Percentiles rank a stretch among this genome's conserved stretches.
Evolutionary conservation across 2,888 invertebrate species (phyloP).

Genomic region (Drosophila pseudotalamancana): DNA sequence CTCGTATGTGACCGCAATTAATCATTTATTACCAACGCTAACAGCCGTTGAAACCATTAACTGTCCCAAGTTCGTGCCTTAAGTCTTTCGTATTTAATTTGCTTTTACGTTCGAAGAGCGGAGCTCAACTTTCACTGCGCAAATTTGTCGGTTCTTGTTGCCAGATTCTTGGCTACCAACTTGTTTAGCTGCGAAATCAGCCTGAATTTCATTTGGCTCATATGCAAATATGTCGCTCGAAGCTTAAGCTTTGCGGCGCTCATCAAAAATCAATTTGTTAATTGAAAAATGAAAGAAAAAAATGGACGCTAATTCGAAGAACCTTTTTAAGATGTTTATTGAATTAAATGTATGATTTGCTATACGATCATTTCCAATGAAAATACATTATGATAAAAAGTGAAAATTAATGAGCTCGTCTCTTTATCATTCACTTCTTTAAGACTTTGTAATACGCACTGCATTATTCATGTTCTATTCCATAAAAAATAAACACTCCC

Average conservation of each 20-base stretch:
- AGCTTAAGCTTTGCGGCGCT: conserved; percentile 3
- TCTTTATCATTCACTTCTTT: background rate
- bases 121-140: conserved; percentile 69
- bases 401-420: conserved; percentile 47
- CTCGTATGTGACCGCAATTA: conserved; percentile 63
- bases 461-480: conserved; percentile 60
- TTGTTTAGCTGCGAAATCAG: conserved; percentile 31
- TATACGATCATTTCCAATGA: background rate
- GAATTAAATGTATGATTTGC: background rate
- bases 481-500: conserved; percentile 34
- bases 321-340: background rate
- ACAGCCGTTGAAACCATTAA: conserved; percentile 63
- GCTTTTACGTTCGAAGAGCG: background rate
- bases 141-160: conserved; percentile 39
- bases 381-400: conserved; percentile 40
- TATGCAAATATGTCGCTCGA: conserved; percentile 54
- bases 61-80: conserved; percentile 66
- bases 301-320: background rate
- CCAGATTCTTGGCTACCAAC: conserved; percentile 31
- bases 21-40: conserved; percentile 59
- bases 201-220: conserved; percentile 18
- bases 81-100: conserved; percentile 64
- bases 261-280: conserved; percentile 26
- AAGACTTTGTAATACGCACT: conserved; percentile 11
- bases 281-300: background rate